Conservation (phyloP, 2,888 invertebrate species). For the Polyommatus icarus region DNA sequence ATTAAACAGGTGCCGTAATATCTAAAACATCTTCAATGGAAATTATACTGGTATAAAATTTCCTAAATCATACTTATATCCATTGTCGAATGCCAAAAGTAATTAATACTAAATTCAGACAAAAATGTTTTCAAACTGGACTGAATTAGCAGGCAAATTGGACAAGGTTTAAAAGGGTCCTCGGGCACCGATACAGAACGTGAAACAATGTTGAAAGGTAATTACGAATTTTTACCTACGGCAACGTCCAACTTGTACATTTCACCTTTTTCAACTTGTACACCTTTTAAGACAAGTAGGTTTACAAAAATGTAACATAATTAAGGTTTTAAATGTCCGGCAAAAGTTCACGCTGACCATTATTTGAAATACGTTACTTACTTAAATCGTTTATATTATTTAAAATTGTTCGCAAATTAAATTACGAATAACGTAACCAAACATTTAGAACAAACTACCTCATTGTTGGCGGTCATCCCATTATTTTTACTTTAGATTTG, state of each 20-base stretch:
- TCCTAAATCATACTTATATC: no score
- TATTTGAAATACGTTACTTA: background rate
- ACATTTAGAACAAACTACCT: no score
- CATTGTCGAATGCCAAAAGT: background rate
- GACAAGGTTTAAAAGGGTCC: background rate
- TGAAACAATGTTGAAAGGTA: conserved; percentile 4
- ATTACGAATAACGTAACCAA: no score
- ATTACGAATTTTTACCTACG: conserved; percentile 5
- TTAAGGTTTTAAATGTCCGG: background rate
- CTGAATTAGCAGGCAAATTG: background rate
- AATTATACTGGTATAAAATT: no score
- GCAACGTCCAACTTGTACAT: background rate
- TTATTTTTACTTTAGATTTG: no score
- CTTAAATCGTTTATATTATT: no score
- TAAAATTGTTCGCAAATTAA: no score
- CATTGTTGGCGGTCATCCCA: no score
- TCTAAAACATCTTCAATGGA: background rate
- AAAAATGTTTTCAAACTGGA: background rate
- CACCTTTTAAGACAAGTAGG: no score
- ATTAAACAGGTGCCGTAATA: no score
- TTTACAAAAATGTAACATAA: background rate
- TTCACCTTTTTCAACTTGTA: background rate
- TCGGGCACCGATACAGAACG: background rate
- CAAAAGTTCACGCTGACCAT: background rate
- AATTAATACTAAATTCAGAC: background rate